Evolutionary conservation across 1,140 invertebrate genomes (phyloP).

Genomic region (Drosophila pseudoobscura): DNA sequence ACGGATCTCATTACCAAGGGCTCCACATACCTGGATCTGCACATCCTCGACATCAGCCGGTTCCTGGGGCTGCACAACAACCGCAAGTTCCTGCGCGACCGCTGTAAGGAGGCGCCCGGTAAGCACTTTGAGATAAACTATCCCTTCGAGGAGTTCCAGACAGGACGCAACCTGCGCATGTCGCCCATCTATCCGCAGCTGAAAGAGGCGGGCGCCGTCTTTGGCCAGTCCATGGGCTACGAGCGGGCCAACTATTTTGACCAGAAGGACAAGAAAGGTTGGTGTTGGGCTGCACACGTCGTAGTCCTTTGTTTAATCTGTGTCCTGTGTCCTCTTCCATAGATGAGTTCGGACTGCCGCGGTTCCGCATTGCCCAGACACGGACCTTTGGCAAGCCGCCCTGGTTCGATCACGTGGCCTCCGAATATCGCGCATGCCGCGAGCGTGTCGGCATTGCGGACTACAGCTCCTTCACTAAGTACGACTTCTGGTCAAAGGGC

Average conservation of each 20-base stretch:
- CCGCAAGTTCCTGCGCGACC: constrained; percentile 95
- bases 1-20: constrained; percentile 95
- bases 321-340: not conserved
- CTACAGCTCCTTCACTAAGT: constrained; percentile 99
- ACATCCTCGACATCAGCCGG: constrained; percentile 95
- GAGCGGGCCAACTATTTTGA: constrained; percentile 98
- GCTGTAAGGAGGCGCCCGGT: constrained; percentile 97
- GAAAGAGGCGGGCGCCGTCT: constrained; percentile 96
- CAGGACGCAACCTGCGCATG: constrained; percentile 95
- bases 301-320: not conserved
- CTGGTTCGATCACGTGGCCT: constrained; percentile 95
- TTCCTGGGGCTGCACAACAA: constrained; percentile 98
- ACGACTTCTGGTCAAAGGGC: constrained; percentile 95
- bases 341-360: constrained; percentile 77
- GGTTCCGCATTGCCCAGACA: constrained; percentile 88
- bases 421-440: constrained; percentile 97
- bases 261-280: constrained; percentile 85
- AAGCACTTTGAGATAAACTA: constrained; percentile 93
- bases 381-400: constrained; percentile 94
- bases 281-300: constrained; percentile 14
- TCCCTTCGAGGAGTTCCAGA: constrained; percentile 93
- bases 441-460: constrained; percentile 97
- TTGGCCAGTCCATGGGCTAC: constrained; percentile 99
- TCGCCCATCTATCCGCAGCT: constrained; percentile 98
- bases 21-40: constrained; percentile 92